Base-by-base conservation (phyloP, 2,797 vertebrate species). In the Sarcophilus harrisii region DNA sequence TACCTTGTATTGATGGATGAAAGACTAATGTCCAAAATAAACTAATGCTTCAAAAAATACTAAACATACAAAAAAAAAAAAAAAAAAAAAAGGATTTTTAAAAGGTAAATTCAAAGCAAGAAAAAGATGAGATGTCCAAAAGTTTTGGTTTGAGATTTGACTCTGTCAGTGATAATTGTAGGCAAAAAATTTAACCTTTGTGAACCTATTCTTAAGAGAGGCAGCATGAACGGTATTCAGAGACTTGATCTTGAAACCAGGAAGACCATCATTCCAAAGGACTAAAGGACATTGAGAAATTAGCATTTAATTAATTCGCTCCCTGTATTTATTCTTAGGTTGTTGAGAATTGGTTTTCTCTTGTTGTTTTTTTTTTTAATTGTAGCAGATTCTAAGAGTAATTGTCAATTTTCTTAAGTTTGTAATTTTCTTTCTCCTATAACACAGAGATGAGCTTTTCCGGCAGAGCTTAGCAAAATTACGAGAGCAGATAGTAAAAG, bases 401-500 rank as follows among this genome's bases (percentile, higher is more conserved):
- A 30, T 66, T 95, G 58, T 87, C 91, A 96, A 97, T 96, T 97
- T 96, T 97, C 94, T 93, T 3, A 97, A 92, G 96, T 95, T 92
- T 98, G 96, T 94, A 38, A 29, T 54, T 94, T 97, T 94, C 96
- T 98, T 98, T 93, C 96, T 98, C 93, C 93, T 94, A 28, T 27
- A 90, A 96, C 92, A 12, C 98, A 99, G 99, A 98, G 99, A 99
- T 96, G 99, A 99, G 97, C 99, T 99, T 95, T 99, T 99, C 98
- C 99, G 99, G 93, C 99, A 99, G 98, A 99, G 99, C 98, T 98
- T 99, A 96, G 99, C 99, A 96, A 99, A 99, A 93, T 99, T 99
- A 94, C 99, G 99, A 96, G 99, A 99, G 98, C 99, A 99, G 98
- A 99, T 99, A 29, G 99, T 99, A 87, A 99, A 99, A 97, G 99